A percentile compares a stretch with the other conserved stretches of the same genome.
phyloP scores from a whole-genome alignment of 2,888 invertebrate species.

The Drosophila diplacantha region DNA sequence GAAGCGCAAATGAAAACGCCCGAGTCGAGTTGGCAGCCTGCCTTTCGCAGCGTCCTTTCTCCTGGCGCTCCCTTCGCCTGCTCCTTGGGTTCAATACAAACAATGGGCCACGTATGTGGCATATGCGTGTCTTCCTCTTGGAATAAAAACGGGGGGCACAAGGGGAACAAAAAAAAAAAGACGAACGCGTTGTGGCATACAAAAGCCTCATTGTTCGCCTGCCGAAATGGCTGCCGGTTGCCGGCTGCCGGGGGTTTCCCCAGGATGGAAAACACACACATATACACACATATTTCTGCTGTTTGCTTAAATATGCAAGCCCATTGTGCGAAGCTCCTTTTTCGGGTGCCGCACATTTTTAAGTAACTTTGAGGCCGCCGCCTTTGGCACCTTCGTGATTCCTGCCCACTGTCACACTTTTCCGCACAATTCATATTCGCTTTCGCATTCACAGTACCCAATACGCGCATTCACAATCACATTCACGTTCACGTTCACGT shows the following conservation, averaged over 20 bases:
- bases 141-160: constrained; percentile 13
- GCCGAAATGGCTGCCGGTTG: constrained; percentile 33
- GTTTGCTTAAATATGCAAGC: constrained; percentile 51
- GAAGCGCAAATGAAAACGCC: constrained; percentile 67
- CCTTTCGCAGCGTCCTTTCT: constrained; percentile 15
- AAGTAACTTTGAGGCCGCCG: constrained; percentile 30
- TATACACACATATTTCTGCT: not conserved
- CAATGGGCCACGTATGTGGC: constrained; percentile 49
- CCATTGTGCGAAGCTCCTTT: constrained; percentile 22
- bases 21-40: constrained; percentile 21
- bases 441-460: not conserved
- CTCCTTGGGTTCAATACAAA: constrained; percentile 56
- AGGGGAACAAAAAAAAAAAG: constrained; percentile 45
- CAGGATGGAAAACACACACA: not conserved
- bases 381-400: constrained; percentile 14
- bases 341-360: constrained; percentile 34
- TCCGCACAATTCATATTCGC: constrained; percentile 10
- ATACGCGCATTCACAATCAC: not conserved
- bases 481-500: not conserved
- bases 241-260: constrained; percentile 2
- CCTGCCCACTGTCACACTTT: not conserved
- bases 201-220: constrained; percentile 60
- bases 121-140: constrained; percentile 30
- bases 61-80: not conserved
- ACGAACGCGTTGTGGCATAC: constrained; percentile 59